Conservation (phyloP, 2,797 vertebrate species). For the Anguilla pacifica region DNA sequence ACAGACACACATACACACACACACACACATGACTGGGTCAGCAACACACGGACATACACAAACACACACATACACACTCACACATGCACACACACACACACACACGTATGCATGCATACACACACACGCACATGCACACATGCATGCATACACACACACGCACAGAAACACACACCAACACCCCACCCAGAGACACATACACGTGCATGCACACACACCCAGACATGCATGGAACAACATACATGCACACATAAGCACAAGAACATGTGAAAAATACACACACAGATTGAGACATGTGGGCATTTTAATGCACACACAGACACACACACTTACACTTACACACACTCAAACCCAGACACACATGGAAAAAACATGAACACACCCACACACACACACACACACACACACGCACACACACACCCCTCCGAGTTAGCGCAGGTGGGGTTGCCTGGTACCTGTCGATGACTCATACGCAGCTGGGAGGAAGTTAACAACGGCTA, state of each 20-base stretch:
- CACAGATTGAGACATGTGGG: background rate
- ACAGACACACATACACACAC: conserved; percentile 7
- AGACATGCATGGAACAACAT: background rate
- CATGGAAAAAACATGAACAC: conserved; percentile 12
- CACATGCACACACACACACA: no score
- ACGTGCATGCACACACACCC: background rate
- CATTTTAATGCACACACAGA: background rate
- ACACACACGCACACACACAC: background rate
- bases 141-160: no score
- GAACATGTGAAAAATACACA: background rate
- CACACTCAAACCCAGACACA: background rate
- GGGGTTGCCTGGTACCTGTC: background rate
- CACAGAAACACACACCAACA: background rate
- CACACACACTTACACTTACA: background rate
- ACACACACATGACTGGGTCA: background rate
- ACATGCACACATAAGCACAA: background rate
- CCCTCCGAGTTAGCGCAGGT: no score
- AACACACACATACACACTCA: background rate
- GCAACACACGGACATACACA: background rate
- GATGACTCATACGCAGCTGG: background rate
- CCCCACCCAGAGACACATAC: background rate
- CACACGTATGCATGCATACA: background rate
- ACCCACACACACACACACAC: background rate
- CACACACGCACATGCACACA: background rate
- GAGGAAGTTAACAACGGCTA: background rate